Conservation (phyloP, 2,888 invertebrate genomes). For the Troides helena region DNA sequence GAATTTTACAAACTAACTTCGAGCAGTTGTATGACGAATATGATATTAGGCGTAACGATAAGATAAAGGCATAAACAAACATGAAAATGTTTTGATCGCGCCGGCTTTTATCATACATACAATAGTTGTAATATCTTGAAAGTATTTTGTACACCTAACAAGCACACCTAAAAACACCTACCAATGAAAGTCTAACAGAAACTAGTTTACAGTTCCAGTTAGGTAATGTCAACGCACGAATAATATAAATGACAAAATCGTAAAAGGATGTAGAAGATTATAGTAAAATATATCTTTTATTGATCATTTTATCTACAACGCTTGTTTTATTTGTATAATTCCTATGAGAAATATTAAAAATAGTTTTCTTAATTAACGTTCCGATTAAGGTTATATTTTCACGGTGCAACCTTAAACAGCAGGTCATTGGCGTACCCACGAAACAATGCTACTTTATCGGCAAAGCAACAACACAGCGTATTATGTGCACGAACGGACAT, state of each 20-base stretch:
- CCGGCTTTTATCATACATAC: not conserved
- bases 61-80: conserved; percentile 8
- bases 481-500: conserved; percentile 26
- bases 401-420: not conserved
- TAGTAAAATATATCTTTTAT: conserved; percentile 21
- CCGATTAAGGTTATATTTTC: not conserved
- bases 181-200: not conserved
- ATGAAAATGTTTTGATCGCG: conserved; percentile 1
- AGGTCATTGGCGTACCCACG: conserved; percentile 5
- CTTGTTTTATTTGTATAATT: too few species aligned
- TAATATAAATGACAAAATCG: conserved; percentile 15
- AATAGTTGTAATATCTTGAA: not conserved
- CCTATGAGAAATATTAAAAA: not conserved
- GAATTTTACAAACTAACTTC: not conserved
- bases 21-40: not conserved
- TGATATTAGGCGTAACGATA: conserved; percentile 1
- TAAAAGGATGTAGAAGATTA: conserved; percentile 22
- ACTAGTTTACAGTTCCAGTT: conserved; percentile 5
- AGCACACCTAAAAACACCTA: not conserved
- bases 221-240: conserved; percentile 21
- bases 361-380: not conserved
- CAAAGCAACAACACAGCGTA: conserved; percentile 6
- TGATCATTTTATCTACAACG: not conserved
- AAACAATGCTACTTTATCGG: conserved; percentile 20
- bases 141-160: not conserved